Evolutionary conservation across 2,888 invertebrate species (phyloP).

Genomic region (Callyntrura guangdongensis): DNA sequence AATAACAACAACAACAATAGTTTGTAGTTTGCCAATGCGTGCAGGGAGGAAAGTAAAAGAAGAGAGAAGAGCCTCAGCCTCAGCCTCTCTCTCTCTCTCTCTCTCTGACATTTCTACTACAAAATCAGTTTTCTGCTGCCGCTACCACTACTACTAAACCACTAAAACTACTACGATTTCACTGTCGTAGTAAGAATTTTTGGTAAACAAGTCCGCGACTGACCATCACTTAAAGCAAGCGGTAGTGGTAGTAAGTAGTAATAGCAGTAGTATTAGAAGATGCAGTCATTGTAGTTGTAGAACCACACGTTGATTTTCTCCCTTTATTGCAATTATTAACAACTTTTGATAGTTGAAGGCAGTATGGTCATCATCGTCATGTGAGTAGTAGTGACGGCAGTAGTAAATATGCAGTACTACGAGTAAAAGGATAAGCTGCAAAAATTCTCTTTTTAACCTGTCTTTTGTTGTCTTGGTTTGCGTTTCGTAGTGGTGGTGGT

Average conservation of each 20-base stretch:
- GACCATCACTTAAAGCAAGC: constrained; percentile 69
- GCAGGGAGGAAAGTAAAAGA: constrained; percentile 50
- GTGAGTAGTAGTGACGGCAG: background rate
- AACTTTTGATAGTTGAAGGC: constrained; percentile 52
- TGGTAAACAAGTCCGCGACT: constrained; percentile 76
- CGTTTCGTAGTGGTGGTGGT: background rate
- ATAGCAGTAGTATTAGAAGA: constrained; percentile 19
- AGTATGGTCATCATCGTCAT: constrained; percentile 11
- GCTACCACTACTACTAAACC: constrained; percentile 10
- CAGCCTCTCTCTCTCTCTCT: constrained; percentile 1
- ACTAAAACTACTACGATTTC: constrained; percentile 55
- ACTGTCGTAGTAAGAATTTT: constrained; percentile 57
- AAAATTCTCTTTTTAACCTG: constrained; percentile 44
- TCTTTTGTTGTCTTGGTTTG: constrained; percentile 34
- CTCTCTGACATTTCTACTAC: constrained; percentile 56
- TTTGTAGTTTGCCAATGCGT: constrained; percentile 45
- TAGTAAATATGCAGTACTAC: constrained; percentile 9
- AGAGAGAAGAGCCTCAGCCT: background rate
- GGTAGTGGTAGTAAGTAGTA: constrained; percentile 31
- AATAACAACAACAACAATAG: constrained; percentile 30
- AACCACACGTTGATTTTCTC: constrained; percentile 43
- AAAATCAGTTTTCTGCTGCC: constrained; percentile 46
- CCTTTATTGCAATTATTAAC: constrained; percentile 39
- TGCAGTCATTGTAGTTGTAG: constrained; percentile 10
- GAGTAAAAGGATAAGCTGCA: constrained; percentile 43